Percentiles rank a stretch among this genome's conserved stretches.
phyloP scores from a whole-genome alignment of 1,140 invertebrate genomes.

The Oncopeltus fasciatus region DNA sequence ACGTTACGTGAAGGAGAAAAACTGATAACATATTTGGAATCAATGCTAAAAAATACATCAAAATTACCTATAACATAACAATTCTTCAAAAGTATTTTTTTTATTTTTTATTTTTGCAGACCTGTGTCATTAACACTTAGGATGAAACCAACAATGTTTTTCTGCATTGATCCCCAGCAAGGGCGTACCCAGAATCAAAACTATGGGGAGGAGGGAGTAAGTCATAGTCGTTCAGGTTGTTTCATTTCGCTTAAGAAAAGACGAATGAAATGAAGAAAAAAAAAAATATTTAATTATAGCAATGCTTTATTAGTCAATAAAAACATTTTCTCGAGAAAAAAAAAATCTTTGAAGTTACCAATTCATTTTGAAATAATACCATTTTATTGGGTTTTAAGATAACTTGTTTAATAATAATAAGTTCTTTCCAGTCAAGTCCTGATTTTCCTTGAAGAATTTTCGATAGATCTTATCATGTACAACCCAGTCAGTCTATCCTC shows the following conservation, averaged over 20 bases:
- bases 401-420: neutral
- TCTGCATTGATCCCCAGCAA: no score
- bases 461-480: conserved; percentile 13
- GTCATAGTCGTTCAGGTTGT: neutral
- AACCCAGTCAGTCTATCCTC: conserved; percentile 17
- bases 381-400: neutral
- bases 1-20: no score
- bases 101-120: no score
- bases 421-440: neutral
- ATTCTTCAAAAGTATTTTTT: no score
- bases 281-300: neutral
- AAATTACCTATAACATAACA: no score
- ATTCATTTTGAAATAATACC: neutral
- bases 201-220: neutral
- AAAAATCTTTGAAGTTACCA: neutral
- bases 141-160: no score
- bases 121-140: no score
- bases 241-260: neutral
- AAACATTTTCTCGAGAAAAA: neutral
- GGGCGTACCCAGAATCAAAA: conserved; percentile 1
- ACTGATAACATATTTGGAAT: no score
- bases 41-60: no score
- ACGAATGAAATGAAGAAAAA: neutral
- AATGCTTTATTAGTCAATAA: neutral
- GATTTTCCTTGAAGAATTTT: no score